These are phyloP conservation scores for Tachuris rubrigastra DNA, from an alignment of 2,113 vertebrate species.

Conservation along the genomic window DNA sequence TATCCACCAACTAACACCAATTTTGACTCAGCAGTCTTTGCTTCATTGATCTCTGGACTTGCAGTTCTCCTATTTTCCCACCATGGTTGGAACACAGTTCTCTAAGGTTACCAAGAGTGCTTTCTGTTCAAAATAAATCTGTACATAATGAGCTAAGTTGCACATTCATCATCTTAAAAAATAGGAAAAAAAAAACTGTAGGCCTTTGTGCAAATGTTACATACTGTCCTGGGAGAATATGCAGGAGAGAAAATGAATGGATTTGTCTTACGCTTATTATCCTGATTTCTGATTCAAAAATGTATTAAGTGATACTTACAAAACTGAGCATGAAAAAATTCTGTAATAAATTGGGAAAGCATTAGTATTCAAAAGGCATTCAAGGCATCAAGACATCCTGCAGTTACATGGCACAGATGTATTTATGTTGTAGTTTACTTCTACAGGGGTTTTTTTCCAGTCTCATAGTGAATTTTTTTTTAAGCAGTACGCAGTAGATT, in stretches of 20 bases:
- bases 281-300: not conserved
- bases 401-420: not conserved
- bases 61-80: not conserved
- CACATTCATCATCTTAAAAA: not conserved
- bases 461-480: not conserved
- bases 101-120: not conserved
- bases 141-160: not conserved
- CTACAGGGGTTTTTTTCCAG: not conserved
- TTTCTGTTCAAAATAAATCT: not conserved
- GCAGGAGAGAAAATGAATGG: not conserved
- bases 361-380: not conserved
- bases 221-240: not conserved
- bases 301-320: not conserved
- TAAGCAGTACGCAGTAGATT: not conserved
- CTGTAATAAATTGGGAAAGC: not conserved
- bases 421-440: not conserved
- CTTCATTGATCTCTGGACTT: not conserved
- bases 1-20: not conserved
- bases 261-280: not conserved
- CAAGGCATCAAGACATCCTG: not conserved
- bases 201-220: not conserved
- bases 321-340: not conserved
- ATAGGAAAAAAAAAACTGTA: not conserved
- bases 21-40: not conserved
- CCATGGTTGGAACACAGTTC: not conserved